These are phyloP conservation scores for Drosophila imparisetae DNA, from an alignment of 2,888 invertebrate genomes.

Conservation along the genomic window DNA sequence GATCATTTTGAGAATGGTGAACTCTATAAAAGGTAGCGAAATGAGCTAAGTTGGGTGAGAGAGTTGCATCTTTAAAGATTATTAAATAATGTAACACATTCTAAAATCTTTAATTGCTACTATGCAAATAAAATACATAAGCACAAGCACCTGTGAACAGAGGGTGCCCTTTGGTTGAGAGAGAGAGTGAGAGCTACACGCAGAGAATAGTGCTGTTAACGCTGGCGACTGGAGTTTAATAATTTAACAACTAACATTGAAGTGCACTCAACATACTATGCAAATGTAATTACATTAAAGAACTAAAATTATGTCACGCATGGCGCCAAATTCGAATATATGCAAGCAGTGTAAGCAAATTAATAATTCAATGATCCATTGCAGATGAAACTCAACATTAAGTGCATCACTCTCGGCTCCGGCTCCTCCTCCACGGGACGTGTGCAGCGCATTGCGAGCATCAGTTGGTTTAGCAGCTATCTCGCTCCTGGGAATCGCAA, in stretches of 20 bases:
- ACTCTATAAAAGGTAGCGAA: background rate
- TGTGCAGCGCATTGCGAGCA: slow-evolving; percentile 88
- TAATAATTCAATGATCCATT: background rate
- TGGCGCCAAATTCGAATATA: background rate
- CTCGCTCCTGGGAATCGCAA: slow-evolving; percentile 87
- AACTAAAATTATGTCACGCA: background rate
- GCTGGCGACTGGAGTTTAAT: background rate
- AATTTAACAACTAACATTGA: background rate
- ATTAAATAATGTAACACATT: background rate
- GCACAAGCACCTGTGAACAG: background rate
- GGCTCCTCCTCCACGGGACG: slow-evolving; percentile 84
- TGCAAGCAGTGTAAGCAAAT: background rate
- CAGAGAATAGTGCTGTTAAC: background rate
- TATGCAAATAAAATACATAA: background rate
- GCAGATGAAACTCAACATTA: slow-evolving; percentile 91
- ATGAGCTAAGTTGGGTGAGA: background rate
- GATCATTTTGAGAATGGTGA: background rate
- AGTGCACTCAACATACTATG: background rate
- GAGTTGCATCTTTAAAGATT: background rate
- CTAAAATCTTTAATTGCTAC: background rate
- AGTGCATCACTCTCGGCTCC: slow-evolving; percentile 84
- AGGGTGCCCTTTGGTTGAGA: background rate
- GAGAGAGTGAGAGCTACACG: background rate
- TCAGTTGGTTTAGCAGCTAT: slow-evolving; percentile 95
- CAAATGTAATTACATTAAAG: background rate